Evolutionary conservation across 2,888 invertebrate genomes (phyloP).

Genomic region (Mimumesa dahlbomi): DNA sequence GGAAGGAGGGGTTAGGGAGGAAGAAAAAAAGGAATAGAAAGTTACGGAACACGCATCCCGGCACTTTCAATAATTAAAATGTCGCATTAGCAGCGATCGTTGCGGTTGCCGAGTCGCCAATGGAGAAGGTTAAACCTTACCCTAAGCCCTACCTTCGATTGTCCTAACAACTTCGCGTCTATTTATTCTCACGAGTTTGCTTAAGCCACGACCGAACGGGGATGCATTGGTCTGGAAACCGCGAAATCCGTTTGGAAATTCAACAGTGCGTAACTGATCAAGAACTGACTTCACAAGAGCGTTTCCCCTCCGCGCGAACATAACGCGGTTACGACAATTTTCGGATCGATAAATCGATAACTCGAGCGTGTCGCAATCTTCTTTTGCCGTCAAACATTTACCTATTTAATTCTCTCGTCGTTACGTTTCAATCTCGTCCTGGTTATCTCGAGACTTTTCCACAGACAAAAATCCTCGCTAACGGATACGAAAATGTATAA

Average conservation of each 20-base stretch:
- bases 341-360: slow-evolving; percentile 41
- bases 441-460: not conserved
- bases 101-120: slow-evolving; percentile 1
- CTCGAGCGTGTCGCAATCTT: slow-evolving; percentile 14
- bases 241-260: slow-evolving; percentile 48
- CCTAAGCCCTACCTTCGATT: slow-evolving; percentile 56
- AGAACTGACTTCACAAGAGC: slow-evolving; percentile 32
- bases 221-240: slow-evolving; percentile 45
- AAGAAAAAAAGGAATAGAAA: slow-evolving; percentile 8
- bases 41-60: slow-evolving; percentile 31
- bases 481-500: no score
- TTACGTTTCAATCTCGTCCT: no score
- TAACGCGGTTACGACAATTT: slow-evolving; percentile 45
- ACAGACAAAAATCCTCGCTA: no score
- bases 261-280: slow-evolving; percentile 41
- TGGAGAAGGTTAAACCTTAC: slow-evolving; percentile 41
- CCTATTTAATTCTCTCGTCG: no score
- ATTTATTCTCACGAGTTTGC: slow-evolving; percentile 60
- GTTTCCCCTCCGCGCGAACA: slow-evolving; percentile 8
- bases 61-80: slow-evolving; percentile 70
- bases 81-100: slow-evolving; percentile 49
- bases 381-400: no score
- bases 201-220: slow-evolving; percentile 49
- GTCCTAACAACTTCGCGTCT: slow-evolving; percentile 57
- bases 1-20: not conserved